Evolutionary conservation across 2,888 invertebrate genomes (phyloP).

Genomic region (Leptogaster cylindrica): DNA sequence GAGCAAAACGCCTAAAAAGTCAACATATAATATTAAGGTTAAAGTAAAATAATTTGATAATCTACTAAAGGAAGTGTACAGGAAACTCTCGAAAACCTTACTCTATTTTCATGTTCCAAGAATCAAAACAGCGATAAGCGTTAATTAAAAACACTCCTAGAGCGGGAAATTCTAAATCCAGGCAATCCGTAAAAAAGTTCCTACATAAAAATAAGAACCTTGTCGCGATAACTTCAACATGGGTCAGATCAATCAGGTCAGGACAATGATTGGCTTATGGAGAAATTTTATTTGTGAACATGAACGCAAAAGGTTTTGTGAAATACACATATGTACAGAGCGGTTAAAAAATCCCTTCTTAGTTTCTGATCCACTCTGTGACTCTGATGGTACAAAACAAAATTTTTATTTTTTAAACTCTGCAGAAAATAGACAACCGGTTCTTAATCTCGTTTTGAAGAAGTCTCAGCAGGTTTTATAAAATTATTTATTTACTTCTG

Average conservation of each 20-base stretch:
- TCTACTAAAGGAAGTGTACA: too few relatives aligned
- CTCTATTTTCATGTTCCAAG: too few relatives aligned
- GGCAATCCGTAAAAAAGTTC: neutral
- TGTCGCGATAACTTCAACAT: neutral
- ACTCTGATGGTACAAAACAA: too few relatives aligned
- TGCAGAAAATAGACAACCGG: slow-evolving; percentile 13
- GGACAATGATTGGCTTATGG: too few relatives aligned
- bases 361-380: too few relatives aligned
- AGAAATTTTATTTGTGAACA: too few relatives aligned
- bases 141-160: neutral
- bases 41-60: too few relatives aligned
- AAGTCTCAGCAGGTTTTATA: slow-evolving; percentile 9
- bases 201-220: neutral
- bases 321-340: neutral
- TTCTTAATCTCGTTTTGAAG: slow-evolving; percentile 3
- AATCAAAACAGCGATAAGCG: neutral
- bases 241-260: neutral
- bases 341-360: neutral
- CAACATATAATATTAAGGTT: too few relatives aligned
- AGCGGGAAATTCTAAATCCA: too few relatives aligned
- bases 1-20: too few relatives aligned
- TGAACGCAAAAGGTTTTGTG: too few relatives aligned
- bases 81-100: too few relatives aligned
- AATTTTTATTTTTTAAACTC: neutral
- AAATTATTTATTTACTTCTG: slow-evolving; percentile 1